Conservation (phyloP, 2,888 invertebrate species). For the Dasysyrphus albostriatus region DNA sequence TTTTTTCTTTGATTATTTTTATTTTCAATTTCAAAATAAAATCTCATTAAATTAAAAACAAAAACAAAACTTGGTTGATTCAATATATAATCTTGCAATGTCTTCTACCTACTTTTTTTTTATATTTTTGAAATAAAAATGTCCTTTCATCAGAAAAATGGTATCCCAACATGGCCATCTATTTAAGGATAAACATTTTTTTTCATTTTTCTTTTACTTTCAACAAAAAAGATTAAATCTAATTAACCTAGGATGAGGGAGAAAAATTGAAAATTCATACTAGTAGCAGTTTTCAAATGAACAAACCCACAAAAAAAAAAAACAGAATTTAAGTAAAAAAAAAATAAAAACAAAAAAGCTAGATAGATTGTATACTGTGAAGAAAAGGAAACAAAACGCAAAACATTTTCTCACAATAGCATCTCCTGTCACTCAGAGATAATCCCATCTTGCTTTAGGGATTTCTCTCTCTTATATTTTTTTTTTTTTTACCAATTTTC, state of each 20-base stretch:
- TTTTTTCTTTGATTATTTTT: no score
- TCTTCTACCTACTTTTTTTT: no score
- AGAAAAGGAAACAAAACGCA: constrained; percentile 20
- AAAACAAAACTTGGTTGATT: no score
- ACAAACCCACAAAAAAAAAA: background rate
- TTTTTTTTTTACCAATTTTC: background rate
- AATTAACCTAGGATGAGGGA: constrained; percentile 69
- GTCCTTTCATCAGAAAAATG: constrained; percentile 24
- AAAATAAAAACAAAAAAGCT: background rate
- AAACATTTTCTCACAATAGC: constrained; percentile 49
- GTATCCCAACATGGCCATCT: constrained; percentile 12
- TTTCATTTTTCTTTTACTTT: constrained; percentile 13
- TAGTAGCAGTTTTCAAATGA: constrained; percentile 14
- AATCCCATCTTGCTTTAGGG: constrained; percentile 53
- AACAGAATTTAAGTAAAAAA: constrained; percentile 39
- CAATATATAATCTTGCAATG: no score
- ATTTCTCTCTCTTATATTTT: constrained; percentile 16
- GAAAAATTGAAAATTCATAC: constrained; percentile 61
- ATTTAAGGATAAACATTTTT: background rate
- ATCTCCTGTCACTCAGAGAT: constrained; percentile 68
- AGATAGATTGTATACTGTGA: background rate
- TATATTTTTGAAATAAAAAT: background rate
- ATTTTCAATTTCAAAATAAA: no score
- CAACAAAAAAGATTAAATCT: constrained; percentile 67
- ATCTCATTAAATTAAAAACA: no score